Conservation (phyloP, 2,797 vertebrate genomes). For the Lepidocolaptes lacrymiger region DNA sequence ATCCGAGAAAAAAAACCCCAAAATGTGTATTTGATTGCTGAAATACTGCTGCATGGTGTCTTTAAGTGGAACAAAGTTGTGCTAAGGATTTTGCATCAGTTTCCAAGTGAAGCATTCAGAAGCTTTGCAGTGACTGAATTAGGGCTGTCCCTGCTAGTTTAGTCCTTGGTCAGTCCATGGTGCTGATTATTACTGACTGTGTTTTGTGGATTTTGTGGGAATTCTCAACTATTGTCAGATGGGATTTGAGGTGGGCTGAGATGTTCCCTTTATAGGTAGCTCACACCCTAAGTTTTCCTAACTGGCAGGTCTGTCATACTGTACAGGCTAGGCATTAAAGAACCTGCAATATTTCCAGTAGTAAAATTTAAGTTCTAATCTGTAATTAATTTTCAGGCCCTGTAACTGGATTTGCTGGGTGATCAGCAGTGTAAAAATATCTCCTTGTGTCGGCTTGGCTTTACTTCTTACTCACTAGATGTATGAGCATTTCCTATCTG, state of each 20-base stretch:
- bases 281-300: neutral
- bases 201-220: neutral
- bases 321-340: neutral
- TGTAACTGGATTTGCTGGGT: neutral
- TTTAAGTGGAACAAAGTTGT: neutral
- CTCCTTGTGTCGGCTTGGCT: neutral
- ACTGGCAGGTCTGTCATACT: neutral
- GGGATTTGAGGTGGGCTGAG: neutral
- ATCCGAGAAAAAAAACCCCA: accelerated
- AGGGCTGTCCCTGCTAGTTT: neutral
- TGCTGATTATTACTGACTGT: neutral
- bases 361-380: neutral
- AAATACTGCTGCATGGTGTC: neutral
- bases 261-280: neutral
- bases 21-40: neutral
- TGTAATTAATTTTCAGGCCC: neutral
- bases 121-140: neutral
- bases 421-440: neutral
- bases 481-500: neutral
- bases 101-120: neutral
- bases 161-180: neutral
- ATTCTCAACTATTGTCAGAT: neutral
- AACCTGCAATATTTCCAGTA: neutral
- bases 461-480: neutral
- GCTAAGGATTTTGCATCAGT: neutral